phyloP scores from a whole-genome alignment of 1,140 invertebrate species.

The Drosophila albomicans region DNA sequence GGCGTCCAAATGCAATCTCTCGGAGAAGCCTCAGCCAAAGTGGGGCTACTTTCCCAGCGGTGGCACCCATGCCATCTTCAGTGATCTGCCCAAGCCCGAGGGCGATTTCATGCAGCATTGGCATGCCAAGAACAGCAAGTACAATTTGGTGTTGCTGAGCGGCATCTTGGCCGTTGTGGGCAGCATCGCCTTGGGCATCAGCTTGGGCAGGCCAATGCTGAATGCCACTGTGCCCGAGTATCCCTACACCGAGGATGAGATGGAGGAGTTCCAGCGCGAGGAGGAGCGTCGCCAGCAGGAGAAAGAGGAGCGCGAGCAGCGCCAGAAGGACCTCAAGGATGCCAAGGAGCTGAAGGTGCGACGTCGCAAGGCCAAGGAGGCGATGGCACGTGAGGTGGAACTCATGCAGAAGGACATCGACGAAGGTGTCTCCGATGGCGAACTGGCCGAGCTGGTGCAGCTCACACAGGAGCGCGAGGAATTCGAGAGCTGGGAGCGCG shows the following conservation, averaged over 20 bases:
- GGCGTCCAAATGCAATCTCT: conserved; percentile 17
- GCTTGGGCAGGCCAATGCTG: conserved; percentile 12
- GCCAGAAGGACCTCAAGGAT: conserved; percentile 48
- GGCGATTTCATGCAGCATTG: conserved; percentile 59
- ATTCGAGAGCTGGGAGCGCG: conserved; percentile 59
- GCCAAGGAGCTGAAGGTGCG: conserved; percentile 54
- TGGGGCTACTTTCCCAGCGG: conserved; percentile 61
- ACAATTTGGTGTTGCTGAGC: conserved; percentile 56
- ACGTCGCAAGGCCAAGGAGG: conserved; percentile 61
- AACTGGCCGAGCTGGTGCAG: conserved; percentile 51
- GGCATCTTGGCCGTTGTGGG: conserved; percentile 48
- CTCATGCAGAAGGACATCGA: conserved; percentile 71
- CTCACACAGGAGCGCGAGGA: conserved; percentile 54
- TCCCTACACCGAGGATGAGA: conserved; percentile 68
- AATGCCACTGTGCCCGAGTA: conserved; percentile 52
- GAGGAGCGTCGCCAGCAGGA: conserved; percentile 55
- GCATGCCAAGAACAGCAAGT: conserved; percentile 60
- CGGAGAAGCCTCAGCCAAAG: conserved; percentile 20
- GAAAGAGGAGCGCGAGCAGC: conserved; percentile 50
- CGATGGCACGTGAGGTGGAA: conserved; percentile 65
- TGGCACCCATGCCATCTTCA: conserved; percentile 56
- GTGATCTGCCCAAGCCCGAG: conserved; percentile 60
- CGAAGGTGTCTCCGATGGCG: conserved; percentile 46
- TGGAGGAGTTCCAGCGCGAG: conserved; percentile 57
- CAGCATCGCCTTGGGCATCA: neutral